phyloP scores from a whole-genome alignment of 2,797 vertebrate species.

The Scleropages formosus region DNA sequence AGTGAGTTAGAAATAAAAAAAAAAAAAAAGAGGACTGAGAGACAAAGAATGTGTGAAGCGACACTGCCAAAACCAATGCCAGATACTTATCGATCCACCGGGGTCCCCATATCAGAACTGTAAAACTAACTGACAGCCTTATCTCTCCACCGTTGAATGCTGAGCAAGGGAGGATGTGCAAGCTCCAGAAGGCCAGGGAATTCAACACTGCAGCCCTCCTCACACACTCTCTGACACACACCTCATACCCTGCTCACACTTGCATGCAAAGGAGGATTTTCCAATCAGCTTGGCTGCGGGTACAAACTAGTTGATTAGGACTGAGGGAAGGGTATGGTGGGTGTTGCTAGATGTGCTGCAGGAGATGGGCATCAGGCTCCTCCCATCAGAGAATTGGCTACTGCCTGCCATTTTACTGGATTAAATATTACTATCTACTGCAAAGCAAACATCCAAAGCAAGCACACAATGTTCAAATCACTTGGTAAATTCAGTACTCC shows the following conservation, averaged over 20 bases:
- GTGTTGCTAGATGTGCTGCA: not conserved
- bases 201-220: not conserved
- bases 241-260: not conserved
- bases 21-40: not conserved
- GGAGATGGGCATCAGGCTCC: not conserved
- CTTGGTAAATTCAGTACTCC: too few relatives aligned
- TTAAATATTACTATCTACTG: too few relatives aligned
- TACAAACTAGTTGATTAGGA: too few relatives aligned
- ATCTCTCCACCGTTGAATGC: constrained; percentile 17
- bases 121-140: constrained; percentile 22
- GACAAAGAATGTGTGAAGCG: not conserved
- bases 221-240: not conserved
- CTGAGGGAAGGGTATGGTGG: not conserved
- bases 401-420: too few relatives aligned
- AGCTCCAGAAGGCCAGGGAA: constrained; percentile 1
- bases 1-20: not conserved
- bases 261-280: too few relatives aligned
- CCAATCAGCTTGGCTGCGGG: not conserved
- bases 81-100: constrained; percentile 14
- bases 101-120: constrained; percentile 17
- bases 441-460: too few relatives aligned
- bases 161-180: not conserved
- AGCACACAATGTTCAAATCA: too few relatives aligned
- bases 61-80: not conserved
- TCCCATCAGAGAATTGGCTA: too few relatives aligned